These are phyloP conservation scores for Diprion similis DNA, from an alignment of 1,140 invertebrate species.

Conservation along the genomic window DNA sequence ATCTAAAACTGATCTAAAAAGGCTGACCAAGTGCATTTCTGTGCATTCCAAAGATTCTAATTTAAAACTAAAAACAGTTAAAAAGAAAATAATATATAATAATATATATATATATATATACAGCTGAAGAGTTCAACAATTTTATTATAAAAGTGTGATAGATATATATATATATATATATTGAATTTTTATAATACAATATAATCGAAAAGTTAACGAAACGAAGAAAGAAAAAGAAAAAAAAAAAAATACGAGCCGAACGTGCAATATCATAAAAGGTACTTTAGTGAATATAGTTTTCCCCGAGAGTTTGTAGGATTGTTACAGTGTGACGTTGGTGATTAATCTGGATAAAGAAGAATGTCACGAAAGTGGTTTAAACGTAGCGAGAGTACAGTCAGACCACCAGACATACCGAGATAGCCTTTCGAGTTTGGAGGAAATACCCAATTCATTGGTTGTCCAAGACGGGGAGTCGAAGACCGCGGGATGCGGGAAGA, in stretches of 20 bases:
- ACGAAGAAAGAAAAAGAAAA: too few relatives aligned
- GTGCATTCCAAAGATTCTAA: too few relatives aligned
- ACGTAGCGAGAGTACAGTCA: conserved; percentile 38
- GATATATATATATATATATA: too few relatives aligned
- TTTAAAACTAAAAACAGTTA: too few relatives aligned
- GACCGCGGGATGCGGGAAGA: background rate
- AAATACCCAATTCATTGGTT: background rate
- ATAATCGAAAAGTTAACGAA: too few relatives aligned
- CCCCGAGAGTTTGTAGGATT: background rate
- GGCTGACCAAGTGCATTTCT: too few relatives aligned
- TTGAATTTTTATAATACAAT: too few relatives aligned
- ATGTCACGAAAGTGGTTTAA: conserved; percentile 46
- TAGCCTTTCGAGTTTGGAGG: conserved; percentile 30
- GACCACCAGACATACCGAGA: conserved; percentile 51
- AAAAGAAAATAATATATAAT: background rate
- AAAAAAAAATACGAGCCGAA: too few relatives aligned
- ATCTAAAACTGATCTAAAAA: background rate
- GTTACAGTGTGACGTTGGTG: conserved; percentile 1
- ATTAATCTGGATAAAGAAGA: conserved; percentile 46
- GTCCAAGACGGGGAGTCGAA: background rate
- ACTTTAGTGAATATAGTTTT: background rate
- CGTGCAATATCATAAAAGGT: too few relatives aligned
- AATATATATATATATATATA: too few relatives aligned
- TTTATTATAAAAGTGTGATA: too few relatives aligned
- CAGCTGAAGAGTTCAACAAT: too few relatives aligned